Evolutionary conservation across 2,113 vertebrate species (phyloP).

Genomic region (Oryzias melastigma): DNA sequence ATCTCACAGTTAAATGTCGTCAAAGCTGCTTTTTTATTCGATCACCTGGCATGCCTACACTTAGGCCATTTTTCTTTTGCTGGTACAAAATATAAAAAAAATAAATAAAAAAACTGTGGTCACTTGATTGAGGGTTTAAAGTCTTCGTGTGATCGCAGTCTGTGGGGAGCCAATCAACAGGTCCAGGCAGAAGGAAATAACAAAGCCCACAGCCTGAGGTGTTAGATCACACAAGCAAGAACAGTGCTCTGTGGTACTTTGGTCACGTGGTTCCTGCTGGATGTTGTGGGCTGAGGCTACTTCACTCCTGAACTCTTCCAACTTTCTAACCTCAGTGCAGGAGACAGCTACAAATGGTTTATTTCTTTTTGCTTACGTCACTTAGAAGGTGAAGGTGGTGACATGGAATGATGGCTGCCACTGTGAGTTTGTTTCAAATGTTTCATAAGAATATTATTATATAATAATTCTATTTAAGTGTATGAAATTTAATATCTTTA

Average conservation of each 20-base stretch:
- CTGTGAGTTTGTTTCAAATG: too few relatives aligned
- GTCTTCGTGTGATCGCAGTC: slow-evolving; percentile 23
- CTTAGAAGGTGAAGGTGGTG: too few relatives aligned
- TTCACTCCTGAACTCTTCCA: slow-evolving; percentile 22
- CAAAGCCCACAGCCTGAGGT: slow-evolving; percentile 42
- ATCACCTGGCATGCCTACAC: background rate
- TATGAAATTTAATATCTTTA: too few relatives aligned
- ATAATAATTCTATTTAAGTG: too few relatives aligned
- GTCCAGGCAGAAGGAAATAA: slow-evolving; percentile 57
- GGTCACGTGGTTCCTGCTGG: slow-evolving; percentile 33
- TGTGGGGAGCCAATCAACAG: slow-evolving; percentile 68
- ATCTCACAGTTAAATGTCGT: slow-evolving; percentile 3
- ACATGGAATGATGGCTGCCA: too few relatives aligned
- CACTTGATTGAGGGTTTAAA: slow-evolving; percentile 25
- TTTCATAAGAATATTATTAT: too few relatives aligned
- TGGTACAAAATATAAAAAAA: too few relatives aligned
- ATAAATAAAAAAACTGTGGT: slow-evolving; percentile 14
- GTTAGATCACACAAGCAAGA: slow-evolving; percentile 46
- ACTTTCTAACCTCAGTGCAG: slow-evolving; percentile 26
- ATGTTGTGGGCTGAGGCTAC: slow-evolving; percentile 17
- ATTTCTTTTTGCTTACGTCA: too few relatives aligned
- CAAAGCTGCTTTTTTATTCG: background rate
- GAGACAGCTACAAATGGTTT: slow-evolving; percentile 2
- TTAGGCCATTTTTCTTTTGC: slow-evolving; percentile 2
- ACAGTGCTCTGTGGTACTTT: slow-evolving; percentile 22